phyloP scores from a whole-genome alignment of 2,113 vertebrate species.

The Protobothrops flavoviridis region DNA sequence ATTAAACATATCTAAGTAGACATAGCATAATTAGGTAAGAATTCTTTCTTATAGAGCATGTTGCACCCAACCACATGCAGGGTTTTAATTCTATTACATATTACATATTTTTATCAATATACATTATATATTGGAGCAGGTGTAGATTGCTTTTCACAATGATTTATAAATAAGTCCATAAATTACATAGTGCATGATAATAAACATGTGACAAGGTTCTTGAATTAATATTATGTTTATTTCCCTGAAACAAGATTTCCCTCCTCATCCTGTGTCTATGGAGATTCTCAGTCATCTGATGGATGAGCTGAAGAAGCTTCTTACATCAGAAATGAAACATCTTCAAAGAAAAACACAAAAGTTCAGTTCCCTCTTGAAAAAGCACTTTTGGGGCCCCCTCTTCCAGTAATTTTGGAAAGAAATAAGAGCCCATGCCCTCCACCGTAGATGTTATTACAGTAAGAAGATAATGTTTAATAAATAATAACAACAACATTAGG shows the following conservation, averaged over 20 bases:
- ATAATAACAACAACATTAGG: neutral
- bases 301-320: too few species aligned
- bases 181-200: neutral
- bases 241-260: neutral
- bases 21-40: constrained; percentile 8
- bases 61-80: neutral
- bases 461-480: neutral
- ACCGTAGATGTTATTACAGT: neutral
- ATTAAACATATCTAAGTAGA: constrained; percentile 17
- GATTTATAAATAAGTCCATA: neutral
- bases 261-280: neutral
- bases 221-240: neutral
- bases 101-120: neutral
- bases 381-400: neutral
- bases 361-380: too few species aligned
- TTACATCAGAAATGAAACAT: too few species aligned
- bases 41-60: neutral
- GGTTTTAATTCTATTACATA: neutral
- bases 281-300: too few species aligned
- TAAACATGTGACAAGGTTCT: neutral
- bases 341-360: too few species aligned
- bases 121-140: neutral
- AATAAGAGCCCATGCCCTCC: neutral
- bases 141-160: constrained; percentile 2
- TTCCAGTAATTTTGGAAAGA: neutral